These are phyloP conservation scores for Agraylea sexmaculata DNA, from an alignment of 1,140 invertebrate genomes.

Conservation along the genomic window DNA sequence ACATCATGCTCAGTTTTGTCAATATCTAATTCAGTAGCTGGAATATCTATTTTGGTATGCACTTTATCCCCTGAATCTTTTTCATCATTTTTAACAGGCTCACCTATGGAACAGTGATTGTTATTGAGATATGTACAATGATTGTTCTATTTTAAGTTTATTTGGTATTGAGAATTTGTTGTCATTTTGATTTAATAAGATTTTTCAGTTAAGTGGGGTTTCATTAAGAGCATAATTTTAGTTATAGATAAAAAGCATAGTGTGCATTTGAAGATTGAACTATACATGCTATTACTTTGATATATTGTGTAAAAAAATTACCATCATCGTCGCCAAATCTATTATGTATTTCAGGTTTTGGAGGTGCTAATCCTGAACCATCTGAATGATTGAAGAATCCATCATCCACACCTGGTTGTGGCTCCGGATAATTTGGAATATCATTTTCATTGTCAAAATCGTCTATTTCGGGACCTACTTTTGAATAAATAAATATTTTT, in stretches of 20 bases:
- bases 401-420: constrained; percentile 39
- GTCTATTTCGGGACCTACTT: constrained; percentile 19
- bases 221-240: no score
- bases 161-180: no score
- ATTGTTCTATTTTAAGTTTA: no score
- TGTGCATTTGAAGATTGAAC: no score
- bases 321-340: constrained; percentile 8
- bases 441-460: constrained; percentile 12
- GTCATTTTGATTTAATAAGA: no score
- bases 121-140: no score
- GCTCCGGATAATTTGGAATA: constrained; percentile 9
- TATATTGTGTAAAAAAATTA: not conserved
- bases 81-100: no score
- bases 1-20: constrained; percentile 8
- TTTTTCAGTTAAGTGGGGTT: no score
- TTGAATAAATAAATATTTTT: constrained; percentile 2
- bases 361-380: not conserved
- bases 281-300: no score
- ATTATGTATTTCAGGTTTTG: constrained; percentile 6
- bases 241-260: no score
- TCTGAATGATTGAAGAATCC: constrained; percentile 29
- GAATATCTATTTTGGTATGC: constrained; percentile 11
- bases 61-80: constrained; percentile 6
- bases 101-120: no score
- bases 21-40: no score